Evolutionary conservation across 2,888 invertebrate genomes (phyloP).

Genomic region (Copidosoma aretas): DNA sequence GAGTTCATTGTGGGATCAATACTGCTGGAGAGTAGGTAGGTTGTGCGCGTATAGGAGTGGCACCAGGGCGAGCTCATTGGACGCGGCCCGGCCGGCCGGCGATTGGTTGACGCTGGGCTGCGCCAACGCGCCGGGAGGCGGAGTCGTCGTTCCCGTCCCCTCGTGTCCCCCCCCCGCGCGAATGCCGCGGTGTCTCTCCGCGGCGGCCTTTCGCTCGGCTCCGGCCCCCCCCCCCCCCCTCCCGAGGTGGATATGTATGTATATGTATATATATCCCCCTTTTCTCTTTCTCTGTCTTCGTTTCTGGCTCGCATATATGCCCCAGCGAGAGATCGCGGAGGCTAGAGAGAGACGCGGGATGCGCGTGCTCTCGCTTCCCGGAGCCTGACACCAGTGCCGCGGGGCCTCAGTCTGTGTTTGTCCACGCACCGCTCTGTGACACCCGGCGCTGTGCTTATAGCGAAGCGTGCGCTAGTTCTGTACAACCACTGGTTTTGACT

Average conservation of each 20-base stretch:
- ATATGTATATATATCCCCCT: constrained; percentile 10
- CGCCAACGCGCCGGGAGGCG: constrained; percentile 59
- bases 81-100: constrained; percentile 43
- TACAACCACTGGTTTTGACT: no score
- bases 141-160: constrained; percentile 26
- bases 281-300: constrained; percentile 4
- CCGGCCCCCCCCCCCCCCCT: background rate
- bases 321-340: constrained; percentile 32
- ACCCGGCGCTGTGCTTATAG: no score
- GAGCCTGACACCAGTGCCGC: constrained; percentile 30
- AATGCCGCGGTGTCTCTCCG: no score
- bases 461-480: background rate
- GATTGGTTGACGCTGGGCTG: constrained; percentile 49
- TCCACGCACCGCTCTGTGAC: constrained; percentile 50
- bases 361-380: constrained; percentile 52
- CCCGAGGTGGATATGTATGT: background rate
- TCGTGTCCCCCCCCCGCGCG: background rate
- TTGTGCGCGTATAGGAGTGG: constrained; percentile 60
- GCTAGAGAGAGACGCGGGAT: constrained; percentile 51
- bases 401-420: constrained; percentile 61
- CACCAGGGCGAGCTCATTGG: constrained; percentile 59
- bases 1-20: constrained; percentile 63
- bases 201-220: background rate
- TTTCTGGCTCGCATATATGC: constrained; percentile 8
- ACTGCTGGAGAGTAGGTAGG: constrained; percentile 44